Base-by-base conservation (phyloP, 2,113 vertebrate genomes). In the Podilymbus podiceps region DNA sequence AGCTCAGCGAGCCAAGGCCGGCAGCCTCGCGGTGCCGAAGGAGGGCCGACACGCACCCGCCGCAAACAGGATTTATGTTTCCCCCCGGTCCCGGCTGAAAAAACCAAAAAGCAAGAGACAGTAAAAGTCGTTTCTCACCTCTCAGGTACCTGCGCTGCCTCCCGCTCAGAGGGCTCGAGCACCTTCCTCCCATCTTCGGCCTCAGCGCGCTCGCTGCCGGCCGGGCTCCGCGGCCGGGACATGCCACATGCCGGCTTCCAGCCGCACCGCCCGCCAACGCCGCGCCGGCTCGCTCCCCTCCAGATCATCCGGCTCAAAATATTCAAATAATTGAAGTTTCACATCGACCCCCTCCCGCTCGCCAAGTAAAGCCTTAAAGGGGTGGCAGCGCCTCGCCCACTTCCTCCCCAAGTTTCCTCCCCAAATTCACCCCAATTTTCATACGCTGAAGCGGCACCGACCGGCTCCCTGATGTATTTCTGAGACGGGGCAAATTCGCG, bases 161-260 rank as follows among this genome's bases (percentile, higher is more conserved):
- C 52, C 87, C 76, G 31, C 73, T 88, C 91, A 97, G 55, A 14
- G 79, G 85, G 12, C 96, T 92, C 0, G 95, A 97, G 27, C 90
- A 27, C 31, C 68, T 66, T 25, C 86, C 94, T 0, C 97, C 97
- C 97, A 97, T 97, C 38, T 66, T 81, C 35, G 5, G 38, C 46
- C 35, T 59, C 56, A 11, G 30, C 5, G 19, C 5, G 24, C 50
- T 67, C 8, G 18, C 49, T 10, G 49, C 40, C 19, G 15, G 38
- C 62, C 6, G 9, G 21, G 30, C 63, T 28, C 63, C 11, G 8
- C 6, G 38, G 38, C 24, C 6, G 19, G 28, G 64, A 28, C 21
- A 11, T 3, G 7, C 52, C 33, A 19, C 31, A 35, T 22, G 63
- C 18, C 11, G 19, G 27, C 27, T 30, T 15, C 63, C 40, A 44